Conservation (phyloP, 2,113 vertebrate species). For the Forbesichthys agassizii region DNA sequence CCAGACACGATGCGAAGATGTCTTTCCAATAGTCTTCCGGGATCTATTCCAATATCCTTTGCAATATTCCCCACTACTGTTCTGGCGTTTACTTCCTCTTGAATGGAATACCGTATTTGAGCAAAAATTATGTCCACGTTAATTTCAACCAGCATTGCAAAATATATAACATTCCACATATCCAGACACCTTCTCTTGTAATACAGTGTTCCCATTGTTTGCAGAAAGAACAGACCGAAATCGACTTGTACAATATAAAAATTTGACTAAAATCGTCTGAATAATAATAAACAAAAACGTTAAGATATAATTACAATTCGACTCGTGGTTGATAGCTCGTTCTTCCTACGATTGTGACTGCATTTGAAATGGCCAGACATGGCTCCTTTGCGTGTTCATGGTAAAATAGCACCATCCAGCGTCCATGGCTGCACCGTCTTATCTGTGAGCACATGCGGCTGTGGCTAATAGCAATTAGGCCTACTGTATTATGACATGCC, state of each 20-base stretch:
- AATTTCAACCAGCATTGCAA: conserved; percentile 37
- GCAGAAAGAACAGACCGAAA: not conserved
- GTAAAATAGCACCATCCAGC: conserved; percentile 56
- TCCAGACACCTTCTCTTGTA: conserved; percentile 28
- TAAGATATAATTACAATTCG: not conserved
- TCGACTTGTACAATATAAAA: not conserved
- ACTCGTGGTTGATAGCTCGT: not conserved
- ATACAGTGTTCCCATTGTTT: conserved; percentile 49
- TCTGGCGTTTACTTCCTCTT: conserved; percentile 68
- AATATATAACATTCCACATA: conserved; percentile 43
- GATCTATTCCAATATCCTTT: conserved; percentile 75
- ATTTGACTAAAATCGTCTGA: accelerated
- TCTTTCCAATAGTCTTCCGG: conserved; percentile 44
- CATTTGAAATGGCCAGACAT: conserved; percentile 13
- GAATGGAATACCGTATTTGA: conserved; percentile 72
- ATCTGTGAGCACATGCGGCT: not conserved
- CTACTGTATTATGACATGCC: too few relatives aligned
- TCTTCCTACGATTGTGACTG: conserved; percentile 4
- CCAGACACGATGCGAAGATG: conserved; percentile 73
- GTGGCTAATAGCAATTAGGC: too few relatives aligned
- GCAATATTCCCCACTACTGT: conserved; percentile 71
- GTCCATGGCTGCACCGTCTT: not conserved
- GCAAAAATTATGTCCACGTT: conserved; percentile 46
- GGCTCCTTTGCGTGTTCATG: not conserved
- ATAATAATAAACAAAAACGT: not conserved